Evolutionary conservation across 2,113 vertebrate genomes (phyloP).

Genomic region (Benitochromis conjunctus): DNA sequence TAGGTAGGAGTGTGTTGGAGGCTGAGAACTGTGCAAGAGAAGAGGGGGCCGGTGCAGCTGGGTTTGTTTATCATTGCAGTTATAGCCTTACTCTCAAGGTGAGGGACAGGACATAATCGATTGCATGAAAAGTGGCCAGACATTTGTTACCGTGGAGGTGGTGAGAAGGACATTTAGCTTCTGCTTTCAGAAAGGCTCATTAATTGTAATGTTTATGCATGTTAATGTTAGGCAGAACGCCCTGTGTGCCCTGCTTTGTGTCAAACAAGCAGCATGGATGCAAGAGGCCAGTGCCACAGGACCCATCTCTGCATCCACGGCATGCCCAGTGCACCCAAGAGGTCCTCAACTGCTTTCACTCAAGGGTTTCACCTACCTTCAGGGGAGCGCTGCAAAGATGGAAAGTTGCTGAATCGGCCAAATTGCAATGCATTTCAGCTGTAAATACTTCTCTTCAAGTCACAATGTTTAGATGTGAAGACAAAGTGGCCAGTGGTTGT

Average conservation of each 20-base stretch:
- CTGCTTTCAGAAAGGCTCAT: constrained; percentile 33
- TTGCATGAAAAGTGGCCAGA: constrained; percentile 27
- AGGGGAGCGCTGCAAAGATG: constrained; percentile 8
- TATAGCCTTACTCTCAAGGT: constrained; percentile 14
- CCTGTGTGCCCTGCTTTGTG: constrained; percentile 45
- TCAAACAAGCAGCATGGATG: constrained; percentile 30
- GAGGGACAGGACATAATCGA: constrained; percentile 20
- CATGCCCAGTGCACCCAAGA: not conserved
- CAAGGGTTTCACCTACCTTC: not conserved
- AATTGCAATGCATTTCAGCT: not conserved
- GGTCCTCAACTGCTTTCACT: constrained; percentile 16
- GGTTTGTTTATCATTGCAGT: constrained; percentile 23
- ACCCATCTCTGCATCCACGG: not conserved
- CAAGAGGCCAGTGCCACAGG: constrained; percentile 4
- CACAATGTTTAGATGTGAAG: constrained; percentile 21
- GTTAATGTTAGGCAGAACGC: constrained; percentile 55
- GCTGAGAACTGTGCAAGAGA: not conserved
- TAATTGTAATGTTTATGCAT: constrained; percentile 63
- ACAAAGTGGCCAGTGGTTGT: not conserved
- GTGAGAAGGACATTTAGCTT: not conserved
- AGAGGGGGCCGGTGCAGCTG: constrained; percentile 8
- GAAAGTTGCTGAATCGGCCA: constrained; percentile 12
- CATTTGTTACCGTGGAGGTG: constrained; percentile 7
- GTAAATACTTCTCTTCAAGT: not conserved
- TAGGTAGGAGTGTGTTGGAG: not conserved